A percentile compares a stretch with the other conserved stretches of the same genome.
These are phyloP conservation scores for Drosophila multiciliata DNA, from an alignment of 2,888 invertebrate species.

Conservation along the genomic window DNA sequence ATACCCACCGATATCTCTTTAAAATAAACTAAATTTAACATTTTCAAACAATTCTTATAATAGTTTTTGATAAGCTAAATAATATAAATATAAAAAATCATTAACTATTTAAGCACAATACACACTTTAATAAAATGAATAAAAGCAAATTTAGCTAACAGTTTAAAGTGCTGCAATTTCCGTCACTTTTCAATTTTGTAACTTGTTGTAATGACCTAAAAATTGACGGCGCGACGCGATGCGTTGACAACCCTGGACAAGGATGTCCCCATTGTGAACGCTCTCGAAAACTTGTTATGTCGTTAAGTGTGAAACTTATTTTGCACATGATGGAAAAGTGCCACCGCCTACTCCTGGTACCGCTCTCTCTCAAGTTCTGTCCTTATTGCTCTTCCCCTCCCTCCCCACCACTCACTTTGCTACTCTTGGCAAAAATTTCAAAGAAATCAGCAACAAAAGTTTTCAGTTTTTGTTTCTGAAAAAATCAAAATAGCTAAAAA, in stretches of 20 bases:
- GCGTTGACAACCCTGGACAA: slow-evolving; percentile 66
- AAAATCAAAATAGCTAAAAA: slow-evolving; percentile 80
- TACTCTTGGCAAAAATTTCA: slow-evolving; percentile 66
- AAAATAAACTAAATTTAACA: background rate
- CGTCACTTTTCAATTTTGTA: slow-evolving; percentile 24
- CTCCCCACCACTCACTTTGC: background rate
- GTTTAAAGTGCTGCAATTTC: slow-evolving; percentile 4
- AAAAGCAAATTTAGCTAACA: background rate
- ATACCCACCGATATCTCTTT: background rate
- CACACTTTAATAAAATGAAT: background rate
- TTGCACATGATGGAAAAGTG: slow-evolving; percentile 74
- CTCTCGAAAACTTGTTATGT: slow-evolving; percentile 77
- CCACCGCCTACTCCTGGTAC: slow-evolving; percentile 14
- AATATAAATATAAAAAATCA: background rate
- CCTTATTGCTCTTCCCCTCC: background rate
- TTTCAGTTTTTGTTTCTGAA: slow-evolving; percentile 73
- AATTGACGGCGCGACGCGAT: slow-evolving; percentile 34
- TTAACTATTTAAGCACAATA: background rate
- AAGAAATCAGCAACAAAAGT: slow-evolving; percentile 80
- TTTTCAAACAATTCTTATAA: background rate
- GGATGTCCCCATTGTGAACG: slow-evolving; percentile 38
- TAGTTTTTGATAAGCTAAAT: background rate
- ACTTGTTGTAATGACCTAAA: slow-evolving; percentile 67
- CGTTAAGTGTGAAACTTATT: slow-evolving; percentile 81
- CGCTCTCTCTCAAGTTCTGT: background rate